Evolutionary conservation across 2,888 invertebrate species (phyloP), one percentile per base, ranked within the genome.

Genomic region (Baronia brevicornis): DNA sequence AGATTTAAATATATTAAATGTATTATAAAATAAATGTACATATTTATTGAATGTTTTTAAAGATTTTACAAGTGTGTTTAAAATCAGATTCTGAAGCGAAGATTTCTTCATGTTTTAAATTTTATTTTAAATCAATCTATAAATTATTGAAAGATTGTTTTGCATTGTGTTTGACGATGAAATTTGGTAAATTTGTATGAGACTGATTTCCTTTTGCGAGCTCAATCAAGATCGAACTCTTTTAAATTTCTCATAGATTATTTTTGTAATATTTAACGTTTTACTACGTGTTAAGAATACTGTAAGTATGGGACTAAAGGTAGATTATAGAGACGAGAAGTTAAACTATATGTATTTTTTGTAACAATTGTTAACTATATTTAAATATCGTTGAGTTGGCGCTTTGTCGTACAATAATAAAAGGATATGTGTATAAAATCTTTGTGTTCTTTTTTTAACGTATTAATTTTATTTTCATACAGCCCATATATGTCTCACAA

Each of bases 151-250:
- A 23, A 4, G 39, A 24, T 25, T 43, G 33, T 39, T 29, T 37
- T 41, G 41, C 33, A 23, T 39, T 36, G 12, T 1, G 7, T 10
- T 10, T 5, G 11, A 8, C 21, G 12, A 19, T 11, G 27, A 15
- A 28, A 18, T 14, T 14, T 37, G 31, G 40, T 28, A 39, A 33
- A 40, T 43, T 48, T 41, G 33, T 34, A 41, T 44, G 63, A 68
- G 68, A 71, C 73, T 73, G 72, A 72, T 58, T 58, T 60, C 42
- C 50, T n/a, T 60, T 58, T 52, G 46, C 38, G 49, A 58, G 61
- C 65, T 68, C 70, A 69, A 63, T 46, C 43, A 44, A 42, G 38
- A 51, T 48, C 38, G 21, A 48, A 50, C 45, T 39, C 38, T 37
- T 46, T 43, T 47, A 36, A 36, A 28, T 33, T 43, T 39, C 38